These are phyloP conservation scores for Escarpia spicata DNA, from an alignment of 2,888 invertebrate genomes.

Conservation along the genomic window DNA sequence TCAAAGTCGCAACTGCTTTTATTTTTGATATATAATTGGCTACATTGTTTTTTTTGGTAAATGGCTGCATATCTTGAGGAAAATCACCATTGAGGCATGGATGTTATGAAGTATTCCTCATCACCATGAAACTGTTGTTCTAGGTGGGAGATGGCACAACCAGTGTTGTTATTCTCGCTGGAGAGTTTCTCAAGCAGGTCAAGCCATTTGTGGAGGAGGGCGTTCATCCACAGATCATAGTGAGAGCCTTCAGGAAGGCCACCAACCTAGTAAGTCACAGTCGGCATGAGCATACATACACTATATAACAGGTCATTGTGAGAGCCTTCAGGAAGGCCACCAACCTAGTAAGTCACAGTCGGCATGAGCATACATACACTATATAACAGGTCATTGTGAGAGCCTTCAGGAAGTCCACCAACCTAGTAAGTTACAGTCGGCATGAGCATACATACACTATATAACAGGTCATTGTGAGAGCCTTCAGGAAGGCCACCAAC, in stretches of 20 bases:
- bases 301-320: not conserved
- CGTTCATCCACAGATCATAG: slow-evolving; percentile 91
- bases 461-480: slow-evolving; percentile 87
- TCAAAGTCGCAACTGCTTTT: too few species aligned
- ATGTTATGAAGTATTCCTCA: not conserved
- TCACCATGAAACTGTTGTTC: not conserved
- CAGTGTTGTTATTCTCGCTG: slow-evolving; percentile 93
- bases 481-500: slow-evolving; percentile 85
- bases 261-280: slow-evolving; percentile 71
- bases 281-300: not conserved
- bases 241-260: slow-evolving; percentile 87
- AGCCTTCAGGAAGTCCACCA: too few species aligned
- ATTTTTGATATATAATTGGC: too few species aligned
- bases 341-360: too few species aligned
- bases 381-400: too few species aligned
- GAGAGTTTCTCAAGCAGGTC: slow-evolving; percentile 92
- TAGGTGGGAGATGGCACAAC: slow-evolving; percentile 99
- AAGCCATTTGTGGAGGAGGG: slow-evolving; percentile 97
- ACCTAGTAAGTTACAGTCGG: too few species aligned
- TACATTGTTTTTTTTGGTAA: too few species aligned
- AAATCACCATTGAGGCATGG: not conserved
- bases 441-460: too few species aligned
- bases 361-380: too few species aligned
- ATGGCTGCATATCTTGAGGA: too few species aligned
- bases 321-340: too few species aligned